Percentiles rank a stretch among this genome's conserved stretches.
phyloP scores from a whole-genome alignment of 2,888 invertebrate species.

The Napeogenes inachia region DNA sequence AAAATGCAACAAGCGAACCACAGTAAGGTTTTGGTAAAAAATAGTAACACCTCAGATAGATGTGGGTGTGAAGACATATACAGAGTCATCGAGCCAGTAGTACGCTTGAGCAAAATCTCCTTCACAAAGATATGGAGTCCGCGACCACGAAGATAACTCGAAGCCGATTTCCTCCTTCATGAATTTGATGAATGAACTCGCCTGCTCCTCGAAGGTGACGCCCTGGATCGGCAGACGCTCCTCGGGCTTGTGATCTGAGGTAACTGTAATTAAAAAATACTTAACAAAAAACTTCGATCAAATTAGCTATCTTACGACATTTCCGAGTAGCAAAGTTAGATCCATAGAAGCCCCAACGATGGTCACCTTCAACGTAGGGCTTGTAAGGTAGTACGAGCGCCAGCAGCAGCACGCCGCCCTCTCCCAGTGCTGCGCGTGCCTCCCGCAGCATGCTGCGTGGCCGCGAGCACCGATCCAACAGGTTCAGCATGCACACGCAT shows the following conservation, averaged over 20 bases:
- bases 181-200: conserved; percentile 80
- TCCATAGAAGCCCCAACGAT: too few species aligned
- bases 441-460: conserved; percentile 87
- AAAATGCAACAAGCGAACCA: too few species aligned
- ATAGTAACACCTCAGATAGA: too few species aligned
- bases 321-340: too few species aligned
- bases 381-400: conserved; percentile 96
- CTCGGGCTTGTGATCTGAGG: conserved; percentile 82
- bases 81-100: conserved; percentile 93
- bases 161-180: conserved; percentile 84
- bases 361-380: conserved; percentile 93
- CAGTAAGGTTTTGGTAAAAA: too few species aligned
- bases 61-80: conserved; percentile 84
- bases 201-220: conserved; percentile 87
- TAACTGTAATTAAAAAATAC: conserved; percentile 57
- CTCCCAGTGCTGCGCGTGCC: conserved; percentile 83
- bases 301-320: too few species aligned
- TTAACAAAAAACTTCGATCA: background rate
- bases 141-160: conserved; percentile 88
- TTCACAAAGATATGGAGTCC: conserved; percentile 97
- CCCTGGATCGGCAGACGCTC: conserved; percentile 84
- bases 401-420: conserved; percentile 87
- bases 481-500: conserved; percentile 92
- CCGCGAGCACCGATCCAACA: conserved; percentile 94
- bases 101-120: conserved; percentile 94